Conservation (phyloP, 2,797 vertebrate genomes). For the Halcyon smyrnensis region DNA sequence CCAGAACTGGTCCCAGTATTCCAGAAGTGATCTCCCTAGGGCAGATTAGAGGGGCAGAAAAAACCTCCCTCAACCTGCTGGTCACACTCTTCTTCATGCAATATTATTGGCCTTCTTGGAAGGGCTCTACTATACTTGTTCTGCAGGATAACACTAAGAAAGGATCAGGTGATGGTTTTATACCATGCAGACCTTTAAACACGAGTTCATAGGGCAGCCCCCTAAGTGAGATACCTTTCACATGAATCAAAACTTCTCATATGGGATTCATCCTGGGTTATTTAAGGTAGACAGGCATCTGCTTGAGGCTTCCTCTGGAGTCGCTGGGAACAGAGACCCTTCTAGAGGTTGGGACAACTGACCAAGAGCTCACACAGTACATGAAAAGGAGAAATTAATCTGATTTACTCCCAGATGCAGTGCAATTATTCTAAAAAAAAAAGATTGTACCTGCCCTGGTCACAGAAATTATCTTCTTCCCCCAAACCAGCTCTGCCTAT, state of each 20-base stretch:
- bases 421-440: not conserved
- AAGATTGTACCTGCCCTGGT: not conserved
- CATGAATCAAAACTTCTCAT: not conserved
- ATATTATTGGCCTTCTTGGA: not conserved
- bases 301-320: not conserved
- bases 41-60: not conserved
- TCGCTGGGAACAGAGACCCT: not conserved
- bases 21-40: not conserved
- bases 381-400: not conserved
- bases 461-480: not conserved
- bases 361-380: not conserved
- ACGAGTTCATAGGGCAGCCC: not conserved
- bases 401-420: not conserved
- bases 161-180: not conserved
- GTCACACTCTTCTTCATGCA: not conserved
- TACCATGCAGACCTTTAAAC: not conserved
- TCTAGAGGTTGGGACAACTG: not conserved
- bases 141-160: not conserved
- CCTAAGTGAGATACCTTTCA: not conserved
- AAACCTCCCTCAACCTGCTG: not conserved
- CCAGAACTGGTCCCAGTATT: not conserved
- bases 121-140: not conserved
- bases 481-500: not conserved
- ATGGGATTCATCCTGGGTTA: not conserved
- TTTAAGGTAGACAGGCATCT: not conserved